Percentiles rank a stretch among this genome's conserved stretches.
Conservation (phyloP, 2,797 vertebrate genomes). For the Scarus forsteni region DNA sequence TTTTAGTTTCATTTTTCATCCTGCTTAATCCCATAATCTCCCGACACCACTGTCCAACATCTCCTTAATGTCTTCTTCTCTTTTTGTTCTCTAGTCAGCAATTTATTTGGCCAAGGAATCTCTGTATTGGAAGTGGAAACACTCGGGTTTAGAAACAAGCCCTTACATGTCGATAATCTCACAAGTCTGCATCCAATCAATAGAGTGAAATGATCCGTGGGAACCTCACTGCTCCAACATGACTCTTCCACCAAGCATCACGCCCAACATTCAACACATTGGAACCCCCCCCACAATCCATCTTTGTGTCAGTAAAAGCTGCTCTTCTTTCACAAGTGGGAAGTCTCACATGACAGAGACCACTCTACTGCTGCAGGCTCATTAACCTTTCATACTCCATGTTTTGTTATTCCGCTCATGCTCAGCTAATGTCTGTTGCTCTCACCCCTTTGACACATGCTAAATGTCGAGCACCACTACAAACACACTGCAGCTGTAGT, state of each 20-base stretch:
- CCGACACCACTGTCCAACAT: no score
- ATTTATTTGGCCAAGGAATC: no score
- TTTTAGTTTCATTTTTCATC: no score
- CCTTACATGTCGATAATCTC: conserved; percentile 17
- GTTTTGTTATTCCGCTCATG: conserved; percentile 67
- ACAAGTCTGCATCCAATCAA: conserved; percentile 1
- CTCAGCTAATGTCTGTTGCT: conserved; percentile 37
- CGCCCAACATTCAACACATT: conserved; percentile 7
- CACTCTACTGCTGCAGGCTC: conserved; percentile 57
- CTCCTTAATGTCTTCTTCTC: no score
- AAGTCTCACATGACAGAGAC: conserved; percentile 62
- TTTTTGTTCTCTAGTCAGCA: no score
- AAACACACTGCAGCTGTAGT: conserved; percentile 17
- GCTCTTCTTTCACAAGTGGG: conserved; percentile 37
- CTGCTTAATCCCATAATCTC: no score
- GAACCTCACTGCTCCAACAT: conserved; percentile 10
- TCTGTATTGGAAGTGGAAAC: conserved; percentile 4
- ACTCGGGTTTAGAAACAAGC: not conserved
- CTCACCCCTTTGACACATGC: conserved; percentile 44
- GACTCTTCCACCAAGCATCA: conserved; percentile 4
- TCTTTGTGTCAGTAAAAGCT: conserved; percentile 31
- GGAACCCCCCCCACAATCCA: conserved; percentile 15
- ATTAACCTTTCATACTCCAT: conserved; percentile 72
- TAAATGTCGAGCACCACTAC: conserved; percentile 43
- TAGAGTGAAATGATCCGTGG: conserved; percentile 7